A percentile compares a stretch with the other conserved stretches of the same genome.
Evolutionary conservation across 2,113 vertebrate genomes (phyloP).

Genomic region (Nyctereutes procyonoides): DNA sequence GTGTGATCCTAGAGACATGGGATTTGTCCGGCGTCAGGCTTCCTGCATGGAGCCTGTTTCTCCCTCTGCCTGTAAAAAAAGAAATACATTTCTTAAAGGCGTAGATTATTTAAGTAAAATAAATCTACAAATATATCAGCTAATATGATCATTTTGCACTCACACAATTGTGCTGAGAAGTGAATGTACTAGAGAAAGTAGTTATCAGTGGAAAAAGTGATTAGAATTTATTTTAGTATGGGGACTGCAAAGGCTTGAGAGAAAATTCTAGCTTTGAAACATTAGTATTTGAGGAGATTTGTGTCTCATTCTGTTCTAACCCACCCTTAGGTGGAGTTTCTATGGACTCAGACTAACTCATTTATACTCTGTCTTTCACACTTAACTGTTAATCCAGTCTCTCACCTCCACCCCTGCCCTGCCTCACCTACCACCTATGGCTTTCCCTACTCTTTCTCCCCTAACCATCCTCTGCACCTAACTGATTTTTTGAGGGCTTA

Average conservation of each 20-base stretch:
- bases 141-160: neutral
- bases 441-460: neutral
- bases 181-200: neutral
- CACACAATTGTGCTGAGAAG: slow-evolving; percentile 21
- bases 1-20: no score
- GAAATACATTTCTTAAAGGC: neutral
- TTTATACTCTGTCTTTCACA: slow-evolving; percentile 58
- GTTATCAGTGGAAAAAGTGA: neutral
- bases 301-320: slow-evolving; percentile 56
- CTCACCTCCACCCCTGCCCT: neutral
- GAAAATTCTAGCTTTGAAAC: slow-evolving; percentile 56
- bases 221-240: slow-evolving; percentile 13
- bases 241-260: slow-evolving; percentile 45
- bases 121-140: neutral
- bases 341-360: slow-evolving; percentile 65
- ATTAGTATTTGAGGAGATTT: slow-evolving; percentile 52
- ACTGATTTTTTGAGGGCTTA: slow-evolving; percentile 19
- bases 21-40: no score
- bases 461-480: neutral
- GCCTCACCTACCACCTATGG: neutral
- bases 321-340: slow-evolving; percentile 51
- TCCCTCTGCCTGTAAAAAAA: neutral
- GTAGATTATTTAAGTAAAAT: slow-evolving; percentile 33
- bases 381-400: slow-evolving; percentile 58
- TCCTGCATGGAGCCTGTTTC: no score